phyloP scores from a whole-genome alignment of 2,797 vertebrate species.

The Petrocephalus sullivani region DNA sequence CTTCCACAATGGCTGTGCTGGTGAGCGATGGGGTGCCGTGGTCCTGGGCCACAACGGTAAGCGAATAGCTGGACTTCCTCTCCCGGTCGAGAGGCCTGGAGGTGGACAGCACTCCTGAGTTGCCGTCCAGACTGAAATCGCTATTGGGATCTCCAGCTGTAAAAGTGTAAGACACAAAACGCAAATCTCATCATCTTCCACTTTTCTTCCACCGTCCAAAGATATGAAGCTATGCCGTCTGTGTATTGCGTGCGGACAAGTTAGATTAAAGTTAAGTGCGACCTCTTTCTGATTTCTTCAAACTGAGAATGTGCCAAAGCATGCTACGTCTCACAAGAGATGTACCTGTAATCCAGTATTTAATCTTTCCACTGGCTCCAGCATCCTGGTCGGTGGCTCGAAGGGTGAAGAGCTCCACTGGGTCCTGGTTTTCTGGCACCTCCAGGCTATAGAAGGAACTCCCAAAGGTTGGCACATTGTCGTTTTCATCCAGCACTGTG shows the following conservation, averaged over 20 bases:
- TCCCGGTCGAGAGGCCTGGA: conserved; percentile 79
- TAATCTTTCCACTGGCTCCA: conserved; percentile 74
- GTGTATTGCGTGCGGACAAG: no score
- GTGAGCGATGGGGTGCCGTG: conserved; percentile 72
- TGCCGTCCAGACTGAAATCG: conserved; percentile 73
- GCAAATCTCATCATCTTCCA: neutral
- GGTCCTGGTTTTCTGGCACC: conserved; percentile 83
- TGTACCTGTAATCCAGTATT: conserved; percentile 81
- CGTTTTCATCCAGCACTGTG: conserved; percentile 81
- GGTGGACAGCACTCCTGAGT: conserved; percentile 77
- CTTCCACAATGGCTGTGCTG: conserved; percentile 65
- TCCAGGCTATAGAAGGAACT: conserved; percentile 72
- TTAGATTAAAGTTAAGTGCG: no score
- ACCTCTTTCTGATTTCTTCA: no score
- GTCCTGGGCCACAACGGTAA: conserved; percentile 76
- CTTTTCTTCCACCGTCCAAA: neutral
- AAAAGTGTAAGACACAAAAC: neutral
- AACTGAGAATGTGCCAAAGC: neutral
- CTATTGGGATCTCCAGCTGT: conserved; percentile 77
- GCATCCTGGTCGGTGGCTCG: conserved; percentile 81
- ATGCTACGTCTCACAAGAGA: neutral
- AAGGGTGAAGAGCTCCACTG: conserved; percentile 70
- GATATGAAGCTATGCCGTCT: neutral
- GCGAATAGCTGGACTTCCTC: conserved; percentile 60
- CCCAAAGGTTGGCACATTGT: conserved; percentile 78